These are phyloP conservation scores for Shinisaurus crocodilurus DNA, from an alignment of 2,113 vertebrate species.

Conservation along the genomic window DNA sequence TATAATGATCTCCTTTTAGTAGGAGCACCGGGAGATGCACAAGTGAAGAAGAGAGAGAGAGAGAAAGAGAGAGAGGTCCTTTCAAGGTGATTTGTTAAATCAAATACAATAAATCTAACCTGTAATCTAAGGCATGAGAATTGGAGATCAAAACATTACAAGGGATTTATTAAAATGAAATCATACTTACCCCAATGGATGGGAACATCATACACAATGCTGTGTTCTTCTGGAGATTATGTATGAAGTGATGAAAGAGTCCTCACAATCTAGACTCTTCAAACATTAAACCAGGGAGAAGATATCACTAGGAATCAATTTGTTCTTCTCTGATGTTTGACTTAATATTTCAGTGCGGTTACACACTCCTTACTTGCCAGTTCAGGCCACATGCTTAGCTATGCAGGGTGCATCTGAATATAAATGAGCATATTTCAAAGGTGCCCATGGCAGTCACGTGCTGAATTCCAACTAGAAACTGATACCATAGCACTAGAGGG, in stretches of 20 bases:
- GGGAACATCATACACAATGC: constrained; percentile 45
- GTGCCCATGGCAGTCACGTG: neutral
- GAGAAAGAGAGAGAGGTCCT: constrained; percentile 19
- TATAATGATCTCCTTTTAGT: constrained; percentile 33
- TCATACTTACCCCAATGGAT: constrained; percentile 51
- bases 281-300: constrained; percentile 35
- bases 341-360: constrained; percentile 24
- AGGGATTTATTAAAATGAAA: constrained; percentile 61
- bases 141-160: constrained; percentile 64
- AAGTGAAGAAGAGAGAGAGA: neutral
- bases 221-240: constrained; percentile 44
- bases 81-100: constrained; percentile 61
- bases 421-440: constrained; percentile 8
- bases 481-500: neutral
- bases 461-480: constrained; percentile 6
- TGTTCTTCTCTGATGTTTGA: constrained; percentile 55
- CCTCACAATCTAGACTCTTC: constrained; percentile 38
- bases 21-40: constrained; percentile 37
- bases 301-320: constrained; percentile 70
- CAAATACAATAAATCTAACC: constrained; percentile 58
- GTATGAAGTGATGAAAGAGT: constrained; percentile 45
- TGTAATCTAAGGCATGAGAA: constrained; percentile 59
- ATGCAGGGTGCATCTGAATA: constrained; percentile 16
- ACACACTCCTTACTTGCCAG: neutral
- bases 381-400: constrained; percentile 1